Percentiles rank a stretch among this genome's conserved stretches.
phyloP scores from a whole-genome alignment of 2,888 invertebrate species.

The Agelastica alni region DNA sequence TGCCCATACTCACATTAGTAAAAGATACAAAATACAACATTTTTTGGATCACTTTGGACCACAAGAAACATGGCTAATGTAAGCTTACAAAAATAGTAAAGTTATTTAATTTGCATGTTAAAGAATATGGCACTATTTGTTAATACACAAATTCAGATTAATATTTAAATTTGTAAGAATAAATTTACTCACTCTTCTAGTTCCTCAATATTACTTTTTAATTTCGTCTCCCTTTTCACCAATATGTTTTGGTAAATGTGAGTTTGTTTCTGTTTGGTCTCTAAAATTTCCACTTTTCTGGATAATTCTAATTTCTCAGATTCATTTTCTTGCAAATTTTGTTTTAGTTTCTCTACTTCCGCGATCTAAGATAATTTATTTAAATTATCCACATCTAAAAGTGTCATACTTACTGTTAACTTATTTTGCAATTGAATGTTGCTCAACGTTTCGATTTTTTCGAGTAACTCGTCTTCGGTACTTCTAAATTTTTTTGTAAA shows the following conservation, averaged over 20 bases:
- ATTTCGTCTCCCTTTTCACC: constrained; percentile 35
- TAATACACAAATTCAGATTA: too few species aligned
- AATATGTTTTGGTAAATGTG: constrained; percentile 39
- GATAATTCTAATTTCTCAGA: constrained; percentile 40
- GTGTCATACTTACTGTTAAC: constrained; percentile 30
- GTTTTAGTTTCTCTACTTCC: constrained; percentile 41
- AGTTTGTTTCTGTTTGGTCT: constrained; percentile 41
- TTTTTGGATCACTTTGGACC: too few species aligned
- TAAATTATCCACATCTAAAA: not conserved
- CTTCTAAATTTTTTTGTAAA: constrained; percentile 33
- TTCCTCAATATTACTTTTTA: constrained; percentile 36
- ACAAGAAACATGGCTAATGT: too few species aligned
- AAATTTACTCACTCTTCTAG: constrained; percentile 31
- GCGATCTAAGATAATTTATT: constrained; percentile 30
- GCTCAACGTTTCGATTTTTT: constrained; percentile 33
- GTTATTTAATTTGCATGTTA: too few species aligned
- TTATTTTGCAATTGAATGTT: constrained; percentile 40
- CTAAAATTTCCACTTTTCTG: constrained; percentile 41
- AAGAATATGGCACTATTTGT: too few species aligned
- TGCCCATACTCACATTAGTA: too few species aligned
- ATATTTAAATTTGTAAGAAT: too few species aligned
- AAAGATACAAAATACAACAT: too few species aligned
- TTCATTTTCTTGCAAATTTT: constrained; percentile 37
- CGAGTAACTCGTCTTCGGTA: constrained; percentile 35
- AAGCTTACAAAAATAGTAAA: not conserved